Base-by-base conservation (phyloP, 2,888 invertebrate species). In the Meliscaeva auricollis region DNA sequence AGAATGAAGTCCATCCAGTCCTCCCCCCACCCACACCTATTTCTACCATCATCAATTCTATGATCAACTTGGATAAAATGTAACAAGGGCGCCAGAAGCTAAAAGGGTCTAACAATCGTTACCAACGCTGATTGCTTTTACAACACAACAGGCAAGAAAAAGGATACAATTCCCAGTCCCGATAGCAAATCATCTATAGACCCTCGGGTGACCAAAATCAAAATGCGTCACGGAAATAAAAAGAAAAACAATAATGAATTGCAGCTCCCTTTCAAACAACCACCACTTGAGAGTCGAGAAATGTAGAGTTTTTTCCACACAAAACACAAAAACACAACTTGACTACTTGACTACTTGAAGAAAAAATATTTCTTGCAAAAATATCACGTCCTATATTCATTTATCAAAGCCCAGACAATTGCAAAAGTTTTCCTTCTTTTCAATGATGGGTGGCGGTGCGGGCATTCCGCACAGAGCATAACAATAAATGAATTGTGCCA, bases 331-430 rank as follows among this genome's bases (percentile, higher is more conserved):
- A 35, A 38, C 13, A 38, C 6, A 38, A 38, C 38, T 38, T 38
- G 38, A 84, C 70, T n/a, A n/a, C n/a, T n/a, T n/a, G n/a, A n/a
- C n/a, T n/a, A n/a, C n/a, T 79, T 78, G 32, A 70, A 62, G 64
- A 38, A 74, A 68, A 54, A 52, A 70, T 54, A 62, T 80, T 58
- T 72, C 48, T 75, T 60, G 60, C 32, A 76, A 80, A 80, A 84
- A 80, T 76, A 84, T 84, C 84, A 84, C 80, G 84, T 84, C 72
- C 80, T 68, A 68, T 60, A 75, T 80, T 84, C 84, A 84, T 84
- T 84, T 84, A 84, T 84, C 84, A 84, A 76, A 79, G 79, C 54
- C 75, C 66, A 80, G 74, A 84, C 84, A 84, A 84, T 80, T 80
- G 75, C 75, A 13, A 84, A 84, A 84, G 80, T 80, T 84, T 84